phyloP scores from a whole-genome alignment of 2,888 invertebrate genomes.

The Atethmia centrago region DNA sequence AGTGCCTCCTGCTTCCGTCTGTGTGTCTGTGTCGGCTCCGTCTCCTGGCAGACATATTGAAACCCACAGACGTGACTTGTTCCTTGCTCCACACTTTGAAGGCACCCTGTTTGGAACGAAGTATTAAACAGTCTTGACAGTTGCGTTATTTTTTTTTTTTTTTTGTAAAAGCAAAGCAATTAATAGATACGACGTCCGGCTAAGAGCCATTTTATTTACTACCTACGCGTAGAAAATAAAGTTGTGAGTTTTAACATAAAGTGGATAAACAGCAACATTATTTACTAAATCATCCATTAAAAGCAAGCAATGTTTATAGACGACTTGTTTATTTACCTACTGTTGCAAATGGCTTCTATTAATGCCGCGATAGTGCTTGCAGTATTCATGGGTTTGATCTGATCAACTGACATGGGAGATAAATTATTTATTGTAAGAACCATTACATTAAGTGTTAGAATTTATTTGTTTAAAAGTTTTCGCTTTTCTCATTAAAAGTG shows the following conservation, averaged over 20 bases:
- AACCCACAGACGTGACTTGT: conserved; percentile 68
- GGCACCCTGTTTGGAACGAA: conserved; percentile 31
- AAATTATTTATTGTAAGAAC: not conserved
- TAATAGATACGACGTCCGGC: not conserved
- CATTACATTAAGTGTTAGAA: not conserved
- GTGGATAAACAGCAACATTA: not conserved
- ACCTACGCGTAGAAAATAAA: conserved; percentile 9
- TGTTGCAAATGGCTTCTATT: conserved; percentile 17
- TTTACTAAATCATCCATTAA: conserved; percentile 19
- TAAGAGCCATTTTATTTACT: not conserved
- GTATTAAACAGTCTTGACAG: conserved; percentile 42
- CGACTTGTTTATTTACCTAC: conserved; percentile 15
- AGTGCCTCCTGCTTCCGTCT: not conserved
- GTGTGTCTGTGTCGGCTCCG: conserved; percentile 14
- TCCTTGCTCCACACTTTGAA: conserved; percentile 55
- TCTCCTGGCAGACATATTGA: conserved; percentile 67
- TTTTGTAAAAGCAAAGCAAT: not conserved
- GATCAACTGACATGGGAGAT: conserved; percentile 5
- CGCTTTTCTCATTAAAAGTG: not conserved
- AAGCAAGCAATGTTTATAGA: conserved; percentile 10
- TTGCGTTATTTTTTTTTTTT: not conserved
- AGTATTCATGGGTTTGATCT: conserved; percentile 18
- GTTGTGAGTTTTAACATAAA: conserved; percentile 5
- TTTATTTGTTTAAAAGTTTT: accelerated
- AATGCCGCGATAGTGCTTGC: conserved; percentile 13